A percentile compares a stretch with the other conserved stretches of the same genome.
Conservation (phyloP, 2,888 invertebrate genomes). For the Epirrita christyi region DNA sequence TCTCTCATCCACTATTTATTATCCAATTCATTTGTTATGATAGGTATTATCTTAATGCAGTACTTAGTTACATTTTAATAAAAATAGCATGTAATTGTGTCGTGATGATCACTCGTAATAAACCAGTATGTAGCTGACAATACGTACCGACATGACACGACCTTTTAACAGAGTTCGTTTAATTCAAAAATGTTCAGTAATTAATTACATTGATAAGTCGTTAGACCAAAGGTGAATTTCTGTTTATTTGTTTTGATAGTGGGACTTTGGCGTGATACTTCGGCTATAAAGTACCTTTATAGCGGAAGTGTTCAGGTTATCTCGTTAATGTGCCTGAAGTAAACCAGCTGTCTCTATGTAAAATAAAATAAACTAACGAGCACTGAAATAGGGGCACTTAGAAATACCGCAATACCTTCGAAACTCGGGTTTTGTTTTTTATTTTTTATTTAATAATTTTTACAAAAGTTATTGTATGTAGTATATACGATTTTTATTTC, state of each 20-base stretch:
- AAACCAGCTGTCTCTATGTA: no score
- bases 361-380: no score
- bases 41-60: background rate
- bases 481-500: no score
- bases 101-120: slow-evolving; percentile 46
- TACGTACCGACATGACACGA: background rate
- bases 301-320: no score
- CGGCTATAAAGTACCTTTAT: no score
- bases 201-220: slow-evolving; percentile 13
- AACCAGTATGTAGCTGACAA: background rate
- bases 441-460: no score
- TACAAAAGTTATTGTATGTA: no score
- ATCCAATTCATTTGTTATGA: background rate
- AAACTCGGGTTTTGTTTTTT: no score
- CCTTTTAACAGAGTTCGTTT: slow-evolving; percentile 8
- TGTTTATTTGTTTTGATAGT: slow-evolving; percentile 9
- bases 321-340: no score
- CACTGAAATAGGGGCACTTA: no score
- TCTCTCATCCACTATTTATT: background rate
- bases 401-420: no score
- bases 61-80: background rate
- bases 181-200: slow-evolving; percentile 9
- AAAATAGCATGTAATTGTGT: slow-evolving; percentile 37
- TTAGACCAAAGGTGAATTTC: slow-evolving; percentile 8
- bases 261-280: slow-evolving; percentile 1